Evolutionary conservation across 2,888 invertebrate genomes (phyloP), one percentile per base, ranked within the genome.

Genomic region (Tetramorium bicarinatum): DNA sequence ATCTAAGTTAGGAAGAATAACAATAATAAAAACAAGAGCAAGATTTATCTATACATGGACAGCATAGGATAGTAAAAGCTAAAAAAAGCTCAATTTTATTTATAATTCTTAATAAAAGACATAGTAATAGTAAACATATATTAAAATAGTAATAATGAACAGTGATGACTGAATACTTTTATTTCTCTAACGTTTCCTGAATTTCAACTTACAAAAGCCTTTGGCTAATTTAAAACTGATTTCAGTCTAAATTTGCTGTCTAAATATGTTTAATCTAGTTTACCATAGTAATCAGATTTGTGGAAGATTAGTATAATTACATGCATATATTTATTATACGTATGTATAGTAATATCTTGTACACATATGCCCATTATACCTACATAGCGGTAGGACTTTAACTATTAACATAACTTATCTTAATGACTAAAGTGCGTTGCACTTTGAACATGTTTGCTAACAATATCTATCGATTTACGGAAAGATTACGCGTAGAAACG

Each of bases 391-490:
- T 52, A 13, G 6, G 52, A 76, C 41, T 38, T 49, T 75, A 62
- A 49, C 25, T 41, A n/a, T 77, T 56, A 54, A 29, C n/a, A 3
- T 67, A 66, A 66, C n/a, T 76, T 76, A 18, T 13, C 25, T 21
- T 52, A 64, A 52, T 38, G 18, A 21, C 21, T 52, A 76, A 52
- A 76, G 64, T 15, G 29, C 13, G 21, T 44, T 34, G 56, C 47
- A 56, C 44, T 21, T 67, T 18, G 67, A 44, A 29, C 44, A 56
- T 56, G 67, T 67, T 44, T 44, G 18, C 13, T 79, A 59, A 34
- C 29, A 67, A 47, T 34, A 77, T 3, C 25, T 67, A 77, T 67
- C 44, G 21, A 59, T 59, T 47, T 69, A 38, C 59, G 44, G 41
- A 79, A 13, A 29, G 34, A 34, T 47, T 29, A 56, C 29, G 25